Evolutionary conservation across 2,113 vertebrate species (phyloP).

Genomic region (Hemichromis elongatus): DNA sequence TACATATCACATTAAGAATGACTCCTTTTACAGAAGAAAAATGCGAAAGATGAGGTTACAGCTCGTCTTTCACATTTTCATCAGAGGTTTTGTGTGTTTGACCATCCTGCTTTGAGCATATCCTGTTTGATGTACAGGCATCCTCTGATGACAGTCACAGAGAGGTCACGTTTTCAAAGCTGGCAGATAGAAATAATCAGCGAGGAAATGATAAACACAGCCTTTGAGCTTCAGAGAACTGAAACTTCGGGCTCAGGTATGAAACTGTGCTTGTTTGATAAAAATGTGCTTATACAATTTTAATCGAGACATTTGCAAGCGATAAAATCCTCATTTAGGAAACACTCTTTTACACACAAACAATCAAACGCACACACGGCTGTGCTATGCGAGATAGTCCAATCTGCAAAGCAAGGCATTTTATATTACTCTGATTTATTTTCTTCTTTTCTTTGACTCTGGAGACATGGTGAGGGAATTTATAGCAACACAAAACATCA

Average conservation of each 20-base stretch:
- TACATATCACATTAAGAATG: not conserved
- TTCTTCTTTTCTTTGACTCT: not conserved
- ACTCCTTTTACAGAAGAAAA: not conserved
- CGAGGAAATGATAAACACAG: not conserved
- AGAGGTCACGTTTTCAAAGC: not conserved
- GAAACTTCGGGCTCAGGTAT: not conserved
- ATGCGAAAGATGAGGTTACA: not conserved
- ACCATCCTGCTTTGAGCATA: not conserved
- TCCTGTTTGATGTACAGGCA: not conserved
- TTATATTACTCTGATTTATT: not conserved
- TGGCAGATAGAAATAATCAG: not conserved
- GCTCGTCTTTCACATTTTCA: not conserved
- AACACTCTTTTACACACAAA: not conserved
- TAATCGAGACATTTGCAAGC: not conserved
- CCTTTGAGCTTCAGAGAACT: not conserved
- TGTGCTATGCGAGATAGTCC: constrained; percentile 1
- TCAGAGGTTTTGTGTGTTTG: not conserved
- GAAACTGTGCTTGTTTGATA: not conserved
- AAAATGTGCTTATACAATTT: not conserved
- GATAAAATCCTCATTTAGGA: constrained; percentile 6
- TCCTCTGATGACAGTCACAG: not conserved
- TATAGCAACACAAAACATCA: not conserved
- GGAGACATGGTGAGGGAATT: not conserved
- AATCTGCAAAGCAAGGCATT: not conserved
- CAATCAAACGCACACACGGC: not conserved